Percentiles rank a stretch among this genome's conserved stretches.
phyloP scores from a whole-genome alignment of 2,888 invertebrate species.

The Lobophora halterata region DNA sequence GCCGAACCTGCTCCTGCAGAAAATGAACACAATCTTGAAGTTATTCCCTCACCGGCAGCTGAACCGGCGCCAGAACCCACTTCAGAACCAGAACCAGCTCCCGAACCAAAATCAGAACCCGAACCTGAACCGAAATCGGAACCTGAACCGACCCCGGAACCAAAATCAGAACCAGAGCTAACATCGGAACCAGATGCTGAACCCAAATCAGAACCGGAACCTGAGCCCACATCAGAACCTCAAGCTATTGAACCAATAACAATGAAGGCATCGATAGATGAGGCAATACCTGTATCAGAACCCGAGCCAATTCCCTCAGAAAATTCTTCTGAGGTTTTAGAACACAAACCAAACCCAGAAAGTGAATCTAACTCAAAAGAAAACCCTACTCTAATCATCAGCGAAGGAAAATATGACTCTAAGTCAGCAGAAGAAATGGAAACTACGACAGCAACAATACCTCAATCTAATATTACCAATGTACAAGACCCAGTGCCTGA shows the following conservation, averaged over 20 bases:
- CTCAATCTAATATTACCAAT: conserved; percentile 47
- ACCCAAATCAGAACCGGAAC: conserved; percentile 7
- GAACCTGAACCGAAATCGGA: conserved; percentile 55
- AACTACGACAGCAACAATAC: conserved; percentile 43
- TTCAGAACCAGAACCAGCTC: conserved; percentile 33
- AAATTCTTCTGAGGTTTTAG: too few species aligned
- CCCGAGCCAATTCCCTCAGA: conserved; percentile 17
- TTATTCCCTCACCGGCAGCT: conserved; percentile 26
- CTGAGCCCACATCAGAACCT: conserved; percentile 12
- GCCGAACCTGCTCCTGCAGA: conserved; percentile 21
- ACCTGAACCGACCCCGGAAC: conserved; percentile 51
- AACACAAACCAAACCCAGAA: conserved; percentile 10
- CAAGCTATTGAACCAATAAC: conserved; percentile 19
- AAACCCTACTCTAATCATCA: conserved; percentile 35
- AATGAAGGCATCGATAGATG: too few species aligned
- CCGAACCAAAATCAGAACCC: conserved; percentile 34
- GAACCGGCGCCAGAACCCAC: conserved; percentile 37
- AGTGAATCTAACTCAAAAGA: conserved; percentile 29
- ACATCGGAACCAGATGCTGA: conserved; percentile 13
- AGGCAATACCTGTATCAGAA: neutral
- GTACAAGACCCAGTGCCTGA: conserved; percentile 53
- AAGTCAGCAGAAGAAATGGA: conserved; percentile 33
- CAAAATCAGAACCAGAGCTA: conserved; percentile 20
- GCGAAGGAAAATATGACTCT: conserved; percentile 32
- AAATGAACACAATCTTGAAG: conserved; percentile 5